phyloP scores from a whole-genome alignment of 2,888 invertebrate genomes.

The Hypolimnas misippus region DNA sequence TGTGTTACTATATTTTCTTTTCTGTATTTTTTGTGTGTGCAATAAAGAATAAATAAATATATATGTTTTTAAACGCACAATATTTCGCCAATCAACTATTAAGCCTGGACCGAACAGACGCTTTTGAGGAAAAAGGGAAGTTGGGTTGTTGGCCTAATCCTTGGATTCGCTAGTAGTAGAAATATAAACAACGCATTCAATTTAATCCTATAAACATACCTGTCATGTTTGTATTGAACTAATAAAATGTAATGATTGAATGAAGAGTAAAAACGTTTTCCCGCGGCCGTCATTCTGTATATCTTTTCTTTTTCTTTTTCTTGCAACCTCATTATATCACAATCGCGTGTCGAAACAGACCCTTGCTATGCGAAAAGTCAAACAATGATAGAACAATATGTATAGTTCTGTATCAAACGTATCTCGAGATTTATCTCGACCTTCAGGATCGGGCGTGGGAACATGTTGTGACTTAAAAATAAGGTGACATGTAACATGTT shows the following conservation, averaged over 20 bases:
- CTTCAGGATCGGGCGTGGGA: conserved; percentile 53
- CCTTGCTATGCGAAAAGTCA: conserved; percentile 66
- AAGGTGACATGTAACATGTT: conserved; percentile 21
- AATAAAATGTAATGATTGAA: conserved; percentile 19
- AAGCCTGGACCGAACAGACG: too few species aligned
- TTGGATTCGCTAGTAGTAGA: too few species aligned
- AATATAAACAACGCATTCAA: not conserved
- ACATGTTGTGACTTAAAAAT: conserved; percentile 44
- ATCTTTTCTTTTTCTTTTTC: conserved; percentile 30
- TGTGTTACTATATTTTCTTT: too few species aligned
- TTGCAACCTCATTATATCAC: conserved; percentile 57
- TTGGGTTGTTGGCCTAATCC: too few species aligned
- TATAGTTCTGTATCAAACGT: conserved; percentile 42
- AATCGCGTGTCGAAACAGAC: conserved; percentile 66
- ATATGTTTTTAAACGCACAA: too few species aligned
- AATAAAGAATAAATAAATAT: too few species aligned
- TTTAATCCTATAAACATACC: not conserved
- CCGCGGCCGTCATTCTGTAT: conserved; percentile 30
- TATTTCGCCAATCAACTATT: too few species aligned
- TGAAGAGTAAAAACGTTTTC: conserved; percentile 27
- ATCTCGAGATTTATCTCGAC: conserved; percentile 44
- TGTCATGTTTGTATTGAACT: not conserved
- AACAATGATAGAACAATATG: conserved; percentile 69
- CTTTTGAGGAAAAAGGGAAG: too few species aligned
- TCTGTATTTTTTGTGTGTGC: too few species aligned